Conservation (phyloP, 1,140 invertebrate species). For the Formica exsecta region DNA sequence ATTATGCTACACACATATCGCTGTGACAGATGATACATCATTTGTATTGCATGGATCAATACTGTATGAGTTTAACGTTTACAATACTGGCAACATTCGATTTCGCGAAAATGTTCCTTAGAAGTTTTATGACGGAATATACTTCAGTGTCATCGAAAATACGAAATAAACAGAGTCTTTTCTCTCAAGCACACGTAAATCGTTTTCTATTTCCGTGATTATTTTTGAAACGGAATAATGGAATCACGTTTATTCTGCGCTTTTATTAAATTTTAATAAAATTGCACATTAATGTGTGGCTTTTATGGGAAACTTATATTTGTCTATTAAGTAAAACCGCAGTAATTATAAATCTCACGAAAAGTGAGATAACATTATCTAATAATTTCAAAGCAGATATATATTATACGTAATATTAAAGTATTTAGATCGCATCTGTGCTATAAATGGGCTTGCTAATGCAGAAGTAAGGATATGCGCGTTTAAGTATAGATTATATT, state of each 20-base stretch:
- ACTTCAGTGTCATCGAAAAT: slow-evolving; percentile 8
- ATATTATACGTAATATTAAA: not conserved
- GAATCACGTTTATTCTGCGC: not conserved
- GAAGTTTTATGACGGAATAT: slow-evolving; percentile 57
- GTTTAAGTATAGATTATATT: not conserved
- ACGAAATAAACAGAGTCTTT: not conserved
- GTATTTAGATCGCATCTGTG: not conserved
- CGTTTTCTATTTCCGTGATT: slow-evolving; percentile 6
- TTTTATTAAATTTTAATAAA: not conserved
- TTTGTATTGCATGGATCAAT: slow-evolving; percentile 64
- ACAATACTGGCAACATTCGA: slow-evolving; percentile 11
- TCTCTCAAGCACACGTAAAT: not conserved
- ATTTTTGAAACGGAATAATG: not conserved
- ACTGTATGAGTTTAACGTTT: slow-evolving; percentile 41
- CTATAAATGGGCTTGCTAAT: not conserved
- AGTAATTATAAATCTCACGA: not conserved
- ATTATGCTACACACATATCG: not conserved
- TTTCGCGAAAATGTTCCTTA: slow-evolving; percentile 38
- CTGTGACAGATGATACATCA: slow-evolving; percentile 44
- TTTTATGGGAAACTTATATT: not conserved
- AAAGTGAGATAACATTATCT: not conserved
- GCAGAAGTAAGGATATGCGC: not conserved
- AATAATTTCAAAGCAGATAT: not conserved
- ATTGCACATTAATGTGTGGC: not conserved
- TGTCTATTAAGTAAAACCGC: not conserved